Evolutionary conservation across 2,888 invertebrate species (phyloP), one percentile per base, ranked within the genome.

Genomic region (Pachliopta kotzebuea): DNA sequence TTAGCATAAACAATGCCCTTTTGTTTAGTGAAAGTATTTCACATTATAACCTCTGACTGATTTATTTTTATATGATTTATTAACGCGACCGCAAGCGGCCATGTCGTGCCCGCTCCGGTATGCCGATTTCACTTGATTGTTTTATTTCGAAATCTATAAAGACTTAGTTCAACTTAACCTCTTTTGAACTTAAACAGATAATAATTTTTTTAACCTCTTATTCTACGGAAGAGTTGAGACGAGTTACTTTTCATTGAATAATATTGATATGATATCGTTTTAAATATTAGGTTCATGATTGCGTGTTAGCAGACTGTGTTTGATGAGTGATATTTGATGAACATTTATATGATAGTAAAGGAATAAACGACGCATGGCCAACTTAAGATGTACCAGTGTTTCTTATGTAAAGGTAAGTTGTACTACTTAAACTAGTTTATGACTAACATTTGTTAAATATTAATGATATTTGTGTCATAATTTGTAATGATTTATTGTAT

Each of bases 1-100:
- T 88, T 88, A 87, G 90, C 89, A 88, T 91, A 81, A 85, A 90
- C 90, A 89, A 90, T 89, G 84, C 86, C 76, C 88, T 88, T 89
- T 91, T 90, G 90, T 91, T 88, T 90, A 88, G 88, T 87, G 89
- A 88, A 87, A 90, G 88, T 90, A 90, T 90, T 90, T 90, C 90
- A 90, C 90, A 89, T 89, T 85, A 83, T 81, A 84, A 84, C 82
- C 82, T 79, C 79, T 81, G 85, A 86, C 79, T 86, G 89, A 90
- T 90, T 89, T 91, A 88, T 90, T 88, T 88, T 87, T 85, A 78
- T 84, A 87, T 90, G 88, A 90, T 88, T 90, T 88, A 90, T 88
- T 83, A 76, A 76, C 70, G 74, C 76, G 76, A 79, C 79, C 77
- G 76, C 73, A 72, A 71, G 71, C 71, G 72, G 71, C 72, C 72